Base-by-base conservation (phyloP, 2,888 invertebrate genomes). In the Alitta virens region DNA sequence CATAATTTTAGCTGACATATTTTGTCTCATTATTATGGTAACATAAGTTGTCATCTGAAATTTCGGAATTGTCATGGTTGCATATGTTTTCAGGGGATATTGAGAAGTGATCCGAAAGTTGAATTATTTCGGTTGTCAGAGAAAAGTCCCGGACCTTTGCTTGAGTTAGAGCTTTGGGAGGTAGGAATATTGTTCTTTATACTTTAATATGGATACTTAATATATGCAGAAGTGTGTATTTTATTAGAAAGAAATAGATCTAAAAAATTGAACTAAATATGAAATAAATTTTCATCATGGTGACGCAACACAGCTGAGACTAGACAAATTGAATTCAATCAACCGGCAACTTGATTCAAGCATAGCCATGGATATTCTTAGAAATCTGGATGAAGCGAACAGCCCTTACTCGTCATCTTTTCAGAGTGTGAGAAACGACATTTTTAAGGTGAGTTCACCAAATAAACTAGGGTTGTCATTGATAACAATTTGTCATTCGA, bases 141-240 rank as follows among this genome's bases (percentile, higher is more conserved):
- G 1, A 66, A 69, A 5, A 74, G 78, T 58, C 80, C 80, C 3
- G 78, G 77, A 2, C 80, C 79, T 1, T 71, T 79, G 56, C 78
- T 79, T 68, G 81, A 82, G 67, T 73, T 80, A 18, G 63, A 69
- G 42, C 75, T 81, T 70, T 82, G 82, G 82, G 72, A 77, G 60
- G 71, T 71, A 33, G 5, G 33, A 33, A 33, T 33, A 33, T 33
- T 33, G n/a, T n/a, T 33, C 33, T 33, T 33, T 33, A 7, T 33
- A 12, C 33, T 33, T 33, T 33, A 33, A 7, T 7, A 5, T 33
- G 33, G 33, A 5, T 12, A 7, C 33, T 33, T 33, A 5, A 33
- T 33, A 12, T 33, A 33, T 33, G n/a, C n/a, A n/a, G n/a, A n/a
- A n/a, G n/a, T n/a, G n/a, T n/a, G n/a, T n/a, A n/a, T n/a, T n/a